Evolutionary conservation across 2,113 vertebrate species (phyloP), one percentile per base, ranked within the genome.

Genomic region (Syrrhaptes paradoxus): DNA sequence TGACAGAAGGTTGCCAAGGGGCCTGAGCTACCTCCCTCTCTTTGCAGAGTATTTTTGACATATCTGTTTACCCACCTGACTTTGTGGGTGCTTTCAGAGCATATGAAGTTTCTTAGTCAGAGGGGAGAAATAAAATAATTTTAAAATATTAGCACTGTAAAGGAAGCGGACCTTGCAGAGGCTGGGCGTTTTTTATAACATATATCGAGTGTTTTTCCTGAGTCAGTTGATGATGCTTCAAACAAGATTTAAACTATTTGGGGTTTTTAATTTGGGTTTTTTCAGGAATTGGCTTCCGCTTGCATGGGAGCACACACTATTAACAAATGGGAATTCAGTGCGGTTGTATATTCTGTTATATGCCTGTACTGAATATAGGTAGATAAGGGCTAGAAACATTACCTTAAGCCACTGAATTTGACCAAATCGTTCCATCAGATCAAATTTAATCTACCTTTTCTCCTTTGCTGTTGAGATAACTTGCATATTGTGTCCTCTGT

Each of bases 341-440:
- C 94, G 89, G 90, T 48, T 68, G 75, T 67, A 34, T 66, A 13
- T 75, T 86, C 72, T 78, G 28, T 72, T 80, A 29, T 79, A 63
- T 70, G 48, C 57, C 92, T 96, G 83, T 78, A 73, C 91, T 96
- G 96, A 94, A 90, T 89, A 75, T 46, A 29, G 90, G 87, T 91
- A 91, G 96, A 95, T 82, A 97, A 97, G 96, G 96, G 96, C 97
- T 97, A 96, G 94, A 92, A 91, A 89, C 55, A 71, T 91, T 95
- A 81, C 95, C 70, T 58, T 80, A 88, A 90, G 87, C 94, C 96
- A 94, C 95, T 88, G 67, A 89, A 92, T 94, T 93, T 97, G 94
- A 96, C 90, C 85, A 88, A 85, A 89, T 62, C 1, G 21, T 91
- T 96, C 85, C 89, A 90, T 94, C 86, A 22, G 14, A 89, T 93